These are phyloP conservation scores for Halcyon senegalensis DNA, from an alignment of 2,113 vertebrate species.

Conservation along the genomic window DNA sequence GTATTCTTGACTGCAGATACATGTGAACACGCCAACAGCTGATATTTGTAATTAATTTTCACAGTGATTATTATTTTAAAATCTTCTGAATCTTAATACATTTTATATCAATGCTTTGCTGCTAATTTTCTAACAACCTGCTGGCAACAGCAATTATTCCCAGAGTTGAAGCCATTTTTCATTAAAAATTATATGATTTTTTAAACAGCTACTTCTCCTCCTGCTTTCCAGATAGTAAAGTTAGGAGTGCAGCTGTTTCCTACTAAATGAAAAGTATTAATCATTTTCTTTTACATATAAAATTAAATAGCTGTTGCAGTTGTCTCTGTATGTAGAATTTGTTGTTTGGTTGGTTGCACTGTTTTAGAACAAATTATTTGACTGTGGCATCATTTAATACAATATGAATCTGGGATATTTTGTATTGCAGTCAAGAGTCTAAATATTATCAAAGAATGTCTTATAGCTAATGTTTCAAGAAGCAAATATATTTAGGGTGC, in stretches of 20 bases:
- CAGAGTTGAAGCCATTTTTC: neutral
- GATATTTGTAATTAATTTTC: neutral
- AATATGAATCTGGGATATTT: neutral
- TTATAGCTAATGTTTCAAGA: neutral
- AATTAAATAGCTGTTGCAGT: neutral
- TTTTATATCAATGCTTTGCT: neutral
- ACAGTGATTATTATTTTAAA: neutral
- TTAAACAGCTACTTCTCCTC: neutral
- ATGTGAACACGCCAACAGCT: neutral
- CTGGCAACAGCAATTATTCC: neutral
- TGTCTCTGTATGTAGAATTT: neutral
- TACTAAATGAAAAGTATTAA: conserved; percentile 2
- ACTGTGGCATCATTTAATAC: neutral
- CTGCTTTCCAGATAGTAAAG: conserved; percentile 16
- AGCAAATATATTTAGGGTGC: neutral
- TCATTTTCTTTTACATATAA: neutral
- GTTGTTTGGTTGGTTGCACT: neutral
- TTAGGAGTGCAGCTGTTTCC: conserved; percentile 13
- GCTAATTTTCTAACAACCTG: neutral
- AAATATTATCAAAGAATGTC: neutral
- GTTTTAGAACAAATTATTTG: neutral
- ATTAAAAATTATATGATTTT: neutral
- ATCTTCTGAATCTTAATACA: neutral
- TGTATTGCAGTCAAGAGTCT: neutral
- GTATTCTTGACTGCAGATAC: neutral